Percentiles rank a stretch among this genome's conserved stretches.
Conservation (phyloP, 2,888 invertebrate species). For the Himalopsyche kuldschensis region DNA sequence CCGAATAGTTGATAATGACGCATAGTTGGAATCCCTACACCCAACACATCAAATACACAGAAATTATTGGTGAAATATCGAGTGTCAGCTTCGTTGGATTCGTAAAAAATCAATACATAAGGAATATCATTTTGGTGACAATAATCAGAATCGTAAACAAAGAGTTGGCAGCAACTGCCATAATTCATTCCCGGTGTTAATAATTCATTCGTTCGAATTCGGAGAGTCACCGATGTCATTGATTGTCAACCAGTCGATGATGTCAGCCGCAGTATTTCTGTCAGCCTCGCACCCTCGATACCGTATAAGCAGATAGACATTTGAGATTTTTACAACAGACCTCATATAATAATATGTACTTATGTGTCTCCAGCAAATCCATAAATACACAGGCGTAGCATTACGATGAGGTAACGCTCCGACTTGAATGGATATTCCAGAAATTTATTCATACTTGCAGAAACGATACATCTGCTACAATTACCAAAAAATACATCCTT, state of each 20-base stretch:
- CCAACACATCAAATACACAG: too few species aligned
- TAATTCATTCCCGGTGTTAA: neutral
- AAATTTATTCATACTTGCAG: neutral
- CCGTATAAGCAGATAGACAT: constrained; percentile 39
- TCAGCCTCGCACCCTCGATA: constrained; percentile 22
- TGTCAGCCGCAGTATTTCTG: constrained; percentile 33
- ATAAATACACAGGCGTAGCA: constrained; percentile 27
- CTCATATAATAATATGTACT: neutral
- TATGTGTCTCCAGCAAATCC: constrained; percentile 8
- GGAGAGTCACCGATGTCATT: constrained; percentile 1
- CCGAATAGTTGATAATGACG: too few species aligned
- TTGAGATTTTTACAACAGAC: constrained; percentile 32
- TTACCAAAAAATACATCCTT: too few species aligned
- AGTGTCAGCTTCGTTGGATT: too few species aligned
- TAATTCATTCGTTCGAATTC: neutral
- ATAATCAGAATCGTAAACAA: too few species aligned
- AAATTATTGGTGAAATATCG: too few species aligned
- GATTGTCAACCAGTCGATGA: constrained; percentile 26
- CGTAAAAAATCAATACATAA: too few species aligned
- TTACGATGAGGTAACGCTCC: constrained; percentile 35
- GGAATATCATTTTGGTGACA: too few species aligned
- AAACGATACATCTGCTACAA: neutral
- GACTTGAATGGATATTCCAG: constrained; percentile 16
- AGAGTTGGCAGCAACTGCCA: neutral
- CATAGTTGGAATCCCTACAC: too few species aligned